Conservation (phyloP, 2,113 vertebrate genomes). For the Paralichthys olivaceus region DNA sequence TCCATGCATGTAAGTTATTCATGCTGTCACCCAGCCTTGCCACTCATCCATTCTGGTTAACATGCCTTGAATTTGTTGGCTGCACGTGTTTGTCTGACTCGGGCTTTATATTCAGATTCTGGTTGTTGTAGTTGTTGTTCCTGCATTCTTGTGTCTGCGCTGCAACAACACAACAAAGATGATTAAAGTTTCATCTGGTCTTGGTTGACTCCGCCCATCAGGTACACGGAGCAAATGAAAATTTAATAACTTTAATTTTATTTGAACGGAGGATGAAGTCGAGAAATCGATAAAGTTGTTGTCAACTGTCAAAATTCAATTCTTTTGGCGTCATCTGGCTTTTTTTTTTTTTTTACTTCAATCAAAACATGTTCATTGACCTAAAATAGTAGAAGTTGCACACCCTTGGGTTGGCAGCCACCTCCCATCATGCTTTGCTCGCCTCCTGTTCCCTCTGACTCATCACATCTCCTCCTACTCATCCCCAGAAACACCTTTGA, state of each 20-base stretch:
- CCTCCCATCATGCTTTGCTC: background rate
- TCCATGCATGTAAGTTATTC: slow-evolving; percentile 77
- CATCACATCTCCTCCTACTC: slow-evolving; percentile 33
- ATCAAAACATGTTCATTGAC: background rate
- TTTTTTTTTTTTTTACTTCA: background rate
- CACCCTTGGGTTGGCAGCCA: background rate
- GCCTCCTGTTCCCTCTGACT: background rate
- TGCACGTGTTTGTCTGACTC: slow-evolving; percentile 46
- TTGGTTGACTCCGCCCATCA: slow-evolving; percentile 31
- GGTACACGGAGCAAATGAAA: background rate
- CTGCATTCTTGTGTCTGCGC: slow-evolving; percentile 11
- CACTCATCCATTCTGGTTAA: slow-evolving; percentile 63
- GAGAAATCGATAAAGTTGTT: too few relatives aligned
- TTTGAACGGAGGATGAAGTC: background rate
- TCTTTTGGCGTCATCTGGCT: background rate
- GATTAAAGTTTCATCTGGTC: slow-evolving; percentile 41
- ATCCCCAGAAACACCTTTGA: slow-evolving; percentile 58
- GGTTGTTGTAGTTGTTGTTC: background rate
- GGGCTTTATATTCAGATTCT: slow-evolving; percentile 26
- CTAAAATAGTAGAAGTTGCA: background rate
- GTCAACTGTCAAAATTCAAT: too few relatives aligned
- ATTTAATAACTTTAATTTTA: background rate
- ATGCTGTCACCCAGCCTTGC: slow-evolving; percentile 65
- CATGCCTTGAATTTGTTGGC: slow-evolving; percentile 45
- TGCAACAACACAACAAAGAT: slow-evolving; percentile 18